Evolutionary conservation across 1,140 invertebrate species (phyloP), one percentile per base, ranked within the genome.

Genomic region (Listronotus bonariensis): DNA sequence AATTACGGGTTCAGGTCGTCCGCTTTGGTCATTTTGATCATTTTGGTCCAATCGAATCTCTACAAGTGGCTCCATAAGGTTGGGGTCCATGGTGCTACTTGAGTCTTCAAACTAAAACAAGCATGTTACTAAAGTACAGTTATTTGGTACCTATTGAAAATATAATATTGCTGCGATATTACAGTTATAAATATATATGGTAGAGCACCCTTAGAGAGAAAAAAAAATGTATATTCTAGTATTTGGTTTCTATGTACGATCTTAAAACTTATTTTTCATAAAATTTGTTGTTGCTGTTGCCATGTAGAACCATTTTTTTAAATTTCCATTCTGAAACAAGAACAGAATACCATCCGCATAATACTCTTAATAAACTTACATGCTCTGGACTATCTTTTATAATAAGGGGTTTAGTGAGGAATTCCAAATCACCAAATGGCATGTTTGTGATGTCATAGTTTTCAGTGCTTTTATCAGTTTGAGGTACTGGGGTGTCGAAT

Each of bases 361-460:
- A 26, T 26, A 26, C 20, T 26, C 5, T n/a, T n/a, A n/a, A n/a
- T 10, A 54, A 15, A 49, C 45, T 57, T 18, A 66, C 43, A 31
- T 38, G 31, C 9, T 63, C 40, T 3, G 10, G n/a, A 14, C 54
- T 62, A 31, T 45, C 34, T 26, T 31, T 40, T 2, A 45, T 46
- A 15, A 10, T 34, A 0, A 69, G 45, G 6, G 70, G 61, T 69
- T 69, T 73, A 10, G 83, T 84, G n/a, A 84, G 74, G 70, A 83
- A 84, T 0, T 81, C 81, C 71, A 84, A 81, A 70, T 84, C 83
- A 14, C 83, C 83, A 73, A 82, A 84, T 2, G 82, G 82, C 26
- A 84, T 77, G 69, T 83, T 83, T 0, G 82, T 81, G 14, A 81
- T 80, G 70, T 83, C 83, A 74, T 83, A 84, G 72, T 84, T 83